phyloP scores from a whole-genome alignment of 2,113 vertebrate genomes.

The Poicephalus gulielmi region DNA sequence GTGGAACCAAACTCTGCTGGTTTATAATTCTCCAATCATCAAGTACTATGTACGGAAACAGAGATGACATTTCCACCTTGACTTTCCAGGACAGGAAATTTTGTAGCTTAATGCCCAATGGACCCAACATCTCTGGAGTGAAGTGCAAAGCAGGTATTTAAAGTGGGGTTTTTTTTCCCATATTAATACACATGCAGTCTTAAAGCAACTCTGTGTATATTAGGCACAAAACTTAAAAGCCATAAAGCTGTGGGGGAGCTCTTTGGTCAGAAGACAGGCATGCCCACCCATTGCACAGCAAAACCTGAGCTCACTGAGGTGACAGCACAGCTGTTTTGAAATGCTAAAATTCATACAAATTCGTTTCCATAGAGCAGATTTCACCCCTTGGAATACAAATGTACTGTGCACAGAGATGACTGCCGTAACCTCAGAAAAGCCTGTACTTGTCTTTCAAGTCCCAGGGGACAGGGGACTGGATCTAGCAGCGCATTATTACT shows the following conservation, averaged over 20 bases:
- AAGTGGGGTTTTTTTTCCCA: background rate
- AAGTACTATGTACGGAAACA: background rate
- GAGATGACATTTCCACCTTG: background rate
- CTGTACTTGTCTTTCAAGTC: background rate
- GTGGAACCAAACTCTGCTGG: background rate
- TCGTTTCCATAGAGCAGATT: background rate
- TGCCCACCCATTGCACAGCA: background rate
- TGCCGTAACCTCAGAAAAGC: background rate
- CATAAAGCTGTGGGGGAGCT: background rate
- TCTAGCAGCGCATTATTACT: background rate
- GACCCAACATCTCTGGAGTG: background rate
- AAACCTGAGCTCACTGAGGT: background rate
- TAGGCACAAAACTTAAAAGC: background rate
- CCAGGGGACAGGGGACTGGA: background rate
- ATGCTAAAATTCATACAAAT: background rate
- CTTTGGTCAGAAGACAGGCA: background rate
- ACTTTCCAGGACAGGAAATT: background rate
- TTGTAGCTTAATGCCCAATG: background rate
- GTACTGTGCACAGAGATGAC: background rate
- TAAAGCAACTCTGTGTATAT: background rate
- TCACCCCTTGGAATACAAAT: background rate
- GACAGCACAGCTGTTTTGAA: background rate
- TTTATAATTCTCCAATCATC: background rate
- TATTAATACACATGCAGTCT: background rate
- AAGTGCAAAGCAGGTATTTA: background rate